Conservation (phyloP, 2,797 vertebrate genomes). For the Ctenochaetus hawaiiensis region DNA sequence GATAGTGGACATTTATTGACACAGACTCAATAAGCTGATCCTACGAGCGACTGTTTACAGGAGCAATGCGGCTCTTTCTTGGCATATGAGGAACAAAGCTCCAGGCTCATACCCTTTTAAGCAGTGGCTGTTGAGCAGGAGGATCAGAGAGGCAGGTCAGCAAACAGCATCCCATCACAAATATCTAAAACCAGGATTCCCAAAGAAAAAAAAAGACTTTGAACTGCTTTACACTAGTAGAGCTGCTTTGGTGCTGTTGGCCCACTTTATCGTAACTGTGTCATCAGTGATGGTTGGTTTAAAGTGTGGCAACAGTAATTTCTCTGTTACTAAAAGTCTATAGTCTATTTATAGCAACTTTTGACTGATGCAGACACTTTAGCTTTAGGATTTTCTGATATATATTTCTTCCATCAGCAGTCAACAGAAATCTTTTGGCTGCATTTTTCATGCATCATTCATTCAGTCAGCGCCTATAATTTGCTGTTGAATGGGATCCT, state of each 20-base stretch:
- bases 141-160: conserved; percentile 5
- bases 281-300: conserved; percentile 1
- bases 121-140: conserved; percentile 15
- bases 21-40: conserved; percentile 13
- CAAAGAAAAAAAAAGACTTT: not conserved
- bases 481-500: not conserved
- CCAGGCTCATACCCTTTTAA: not conserved
- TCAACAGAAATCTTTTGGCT: not conserved
- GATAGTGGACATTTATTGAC: conserved; percentile 5
- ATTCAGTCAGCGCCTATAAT: not conserved
- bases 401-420: not conserved
- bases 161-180: not conserved
- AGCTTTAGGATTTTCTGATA: not conserved
- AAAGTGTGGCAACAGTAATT: not conserved
- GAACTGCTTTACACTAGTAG: not conserved
- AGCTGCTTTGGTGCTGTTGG: not conserved
- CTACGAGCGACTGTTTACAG: conserved; percentile 17
- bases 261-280: conserved; percentile 26
- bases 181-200: conserved; percentile 19
- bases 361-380: not conserved
- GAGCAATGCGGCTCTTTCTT: conserved; percentile 32
- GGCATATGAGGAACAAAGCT: conserved; percentile 8
- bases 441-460: not conserved
- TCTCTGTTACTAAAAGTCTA: not conserved
- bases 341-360: not conserved